Evolutionary conservation across 2,888 invertebrate species (phyloP), one percentile per base, ranked within the genome.

Genomic region (Oxycera nigricornis): DNA sequence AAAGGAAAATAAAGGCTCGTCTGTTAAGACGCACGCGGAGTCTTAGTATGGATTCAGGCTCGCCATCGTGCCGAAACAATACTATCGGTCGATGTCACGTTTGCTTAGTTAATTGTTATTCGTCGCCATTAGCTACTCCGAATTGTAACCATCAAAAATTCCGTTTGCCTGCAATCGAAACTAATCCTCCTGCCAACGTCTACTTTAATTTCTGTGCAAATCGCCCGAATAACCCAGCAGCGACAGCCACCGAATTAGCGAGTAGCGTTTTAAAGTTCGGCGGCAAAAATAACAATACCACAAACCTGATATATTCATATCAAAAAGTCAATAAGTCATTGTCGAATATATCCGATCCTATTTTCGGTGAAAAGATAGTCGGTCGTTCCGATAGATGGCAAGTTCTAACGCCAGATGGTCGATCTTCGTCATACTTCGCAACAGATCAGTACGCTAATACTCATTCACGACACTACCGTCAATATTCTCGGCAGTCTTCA

Each of bases 61-160:
- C 82, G 24, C 26, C 65, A 24, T 70, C 70, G 52, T 83, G 81
- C 31, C 83, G 83, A 75, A 79, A 79, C 74, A 74, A 76, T 77
- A 78, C 79, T 75, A 80, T 78, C 78, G 84, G 73, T 28, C 61
- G 84, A 78, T 85, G 85, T 79, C 84, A 85, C 77, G 83, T 85
- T 75, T 85, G 85, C 79, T 82, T 85, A 78, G 84, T 84, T 59
- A 85, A 84, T 79, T 85, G 84, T 78, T 82, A 84, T 83, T 84
- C 76, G 83, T 84, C 73, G 84, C 17, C 72, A 24, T 57, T 77
- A 31, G 75, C 65, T 61, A 39, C 50, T 30, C 35, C 77, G 17
- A 78, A 77, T 52, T 82, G 82, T 76, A 81, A 81, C 75, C 81
- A 82, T 74, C 80, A 81, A 2, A 79, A 81, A 1, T 79, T 82